Evolutionary conservation across 2,113 vertebrate species (phyloP), one percentile per base, ranked within the genome.

Genomic region (Cathartes aura): DNA sequence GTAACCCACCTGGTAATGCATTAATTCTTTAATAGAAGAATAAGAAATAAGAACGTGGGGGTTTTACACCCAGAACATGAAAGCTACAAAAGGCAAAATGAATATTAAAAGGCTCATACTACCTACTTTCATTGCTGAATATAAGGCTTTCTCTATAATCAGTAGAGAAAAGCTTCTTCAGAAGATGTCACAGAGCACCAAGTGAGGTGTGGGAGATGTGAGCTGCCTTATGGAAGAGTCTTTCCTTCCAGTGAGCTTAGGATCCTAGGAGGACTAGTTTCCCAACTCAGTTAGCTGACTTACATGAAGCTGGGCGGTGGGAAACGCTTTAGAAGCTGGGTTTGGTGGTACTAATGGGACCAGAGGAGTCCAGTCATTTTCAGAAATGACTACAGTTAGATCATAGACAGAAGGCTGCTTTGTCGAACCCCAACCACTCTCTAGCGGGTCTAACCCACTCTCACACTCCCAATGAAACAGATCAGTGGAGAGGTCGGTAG

Each of bases 401-500:
- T 29, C 66, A 47, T 15, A 52, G 66, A 17, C 22, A 87, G 68
- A 74, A 91, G 58, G 40, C 47, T 84, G 52, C 27, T 66, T 73
- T 50, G 40, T 55, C 14, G 6, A 11, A 10, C 8, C 3, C 0
- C 15, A 32, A 6, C 14, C 24, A 32, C 12, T 4, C 14, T 30
- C 22, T 17, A 18, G 53, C 52, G 66, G 47, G 10, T 59, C n/a
- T 42, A 55, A 64, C 8, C 14, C 45, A 30, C 26, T 45, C 36
- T 63, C 52, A 38, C 62, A 15, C 15, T 80, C 14, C 52, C 21
- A 13, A 9, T 20, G 38, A 36, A 79, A 59, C 7, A 63, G 13
- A 11, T 68, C 5, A 64, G 66, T 19, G 29, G 30, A 52, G 68
- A 81, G 48, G 30, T 32, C 0, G 2, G n/a, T 36, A 40, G n/a